These are phyloP conservation scores for Pedetes capensis DNA, from an alignment of 2,113 vertebrate species.

Conservation along the genomic window DNA sequence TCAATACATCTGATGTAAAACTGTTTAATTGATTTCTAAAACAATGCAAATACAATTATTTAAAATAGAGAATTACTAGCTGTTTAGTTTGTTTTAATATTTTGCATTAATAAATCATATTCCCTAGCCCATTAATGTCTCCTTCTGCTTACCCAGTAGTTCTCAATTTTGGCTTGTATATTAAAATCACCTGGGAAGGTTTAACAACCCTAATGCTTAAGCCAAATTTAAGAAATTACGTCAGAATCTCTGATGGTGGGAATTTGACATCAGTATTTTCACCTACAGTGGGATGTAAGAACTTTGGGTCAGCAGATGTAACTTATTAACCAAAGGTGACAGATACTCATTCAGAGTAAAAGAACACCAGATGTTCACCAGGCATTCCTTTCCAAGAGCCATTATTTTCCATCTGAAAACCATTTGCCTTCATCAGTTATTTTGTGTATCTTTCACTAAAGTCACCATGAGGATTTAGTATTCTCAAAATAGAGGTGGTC, in stretches of 20 bases:
- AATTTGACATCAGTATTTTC: neutral
- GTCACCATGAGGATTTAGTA: slow-evolving; percentile 37
- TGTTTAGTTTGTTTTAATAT: slow-evolving; percentile 7
- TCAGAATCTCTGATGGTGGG: neutral
- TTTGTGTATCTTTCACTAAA: slow-evolving; percentile 32
- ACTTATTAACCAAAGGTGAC: neutral
- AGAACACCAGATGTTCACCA: slow-evolving; percentile 43
- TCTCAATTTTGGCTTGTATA: neutral
- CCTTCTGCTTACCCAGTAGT: neutral
- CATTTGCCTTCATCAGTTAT: slow-evolving; percentile 20
- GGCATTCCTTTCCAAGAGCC: slow-evolving; percentile 18
- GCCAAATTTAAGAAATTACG: slow-evolving; percentile 6
- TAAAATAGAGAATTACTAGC: neutral
- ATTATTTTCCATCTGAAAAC: slow-evolving; percentile 51
- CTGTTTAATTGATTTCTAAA: neutral
- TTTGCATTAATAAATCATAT: neutral
- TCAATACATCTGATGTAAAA: neutral
- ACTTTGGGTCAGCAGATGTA: neutral
- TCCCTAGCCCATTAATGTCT: neutral
- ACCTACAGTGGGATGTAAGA: neutral
- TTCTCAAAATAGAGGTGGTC: neutral
- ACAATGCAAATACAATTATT: neutral
- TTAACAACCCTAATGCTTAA: neutral
- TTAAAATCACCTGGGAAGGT: neutral
- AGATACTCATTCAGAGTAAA: slow-evolving; percentile 31